Conservation (phyloP, 2,797 vertebrate genomes). For the Percopsis omiscomaycus region DNA sequence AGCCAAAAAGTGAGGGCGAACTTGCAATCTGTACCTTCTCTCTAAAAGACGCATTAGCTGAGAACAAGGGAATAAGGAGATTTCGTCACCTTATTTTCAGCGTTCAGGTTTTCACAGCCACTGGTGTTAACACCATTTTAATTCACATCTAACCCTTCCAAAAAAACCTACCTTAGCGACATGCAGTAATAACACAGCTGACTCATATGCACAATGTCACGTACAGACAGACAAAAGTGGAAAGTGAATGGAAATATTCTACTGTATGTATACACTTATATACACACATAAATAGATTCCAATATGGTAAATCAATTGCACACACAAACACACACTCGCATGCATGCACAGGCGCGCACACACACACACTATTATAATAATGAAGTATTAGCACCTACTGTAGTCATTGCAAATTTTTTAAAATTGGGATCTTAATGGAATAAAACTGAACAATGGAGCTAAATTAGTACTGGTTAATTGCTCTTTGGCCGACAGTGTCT, state of each 20-base stretch:
- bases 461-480: slow-evolving; percentile 60
- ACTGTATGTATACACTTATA: background rate
- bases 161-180: no score
- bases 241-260: no score
- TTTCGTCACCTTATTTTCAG: no score
- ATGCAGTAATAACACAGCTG: no score
- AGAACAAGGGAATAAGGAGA: background rate
- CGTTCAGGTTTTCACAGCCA: no score
- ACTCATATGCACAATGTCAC: no score
- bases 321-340: background rate
- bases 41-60: background rate
- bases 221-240: background rate
- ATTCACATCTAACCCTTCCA: no score
- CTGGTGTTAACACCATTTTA: no score
- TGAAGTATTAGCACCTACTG: slow-evolving; percentile 38
- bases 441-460: slow-evolving; percentile 49
- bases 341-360: background rate
- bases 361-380: background rate
- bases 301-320: slow-evolving; percentile 8
- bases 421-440: slow-evolving; percentile 45
- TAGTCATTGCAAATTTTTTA: slow-evolving; percentile 61
- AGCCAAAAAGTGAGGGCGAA: background rate
- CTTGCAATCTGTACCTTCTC: background rate
- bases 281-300: no score
- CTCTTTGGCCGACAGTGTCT: slow-evolving; percentile 22